These are phyloP conservation scores for Dendrocincla tyrannina DNA, from an alignment of 2,797 vertebrate species.

Conservation along the genomic window DNA sequence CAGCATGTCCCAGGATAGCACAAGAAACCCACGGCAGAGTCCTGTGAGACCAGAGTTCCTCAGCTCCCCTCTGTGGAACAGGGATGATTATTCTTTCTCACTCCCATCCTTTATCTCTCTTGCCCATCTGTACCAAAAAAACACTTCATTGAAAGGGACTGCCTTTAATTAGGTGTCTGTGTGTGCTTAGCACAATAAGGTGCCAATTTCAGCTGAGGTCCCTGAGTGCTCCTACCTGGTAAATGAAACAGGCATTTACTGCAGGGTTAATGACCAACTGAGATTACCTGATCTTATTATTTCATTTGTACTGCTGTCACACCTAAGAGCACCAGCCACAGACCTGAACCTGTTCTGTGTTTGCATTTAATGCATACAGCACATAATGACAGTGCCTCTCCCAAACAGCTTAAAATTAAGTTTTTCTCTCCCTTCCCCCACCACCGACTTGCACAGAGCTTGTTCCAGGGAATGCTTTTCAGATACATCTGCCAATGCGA, in stretches of 20 bases:
- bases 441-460: rapidly evolving
- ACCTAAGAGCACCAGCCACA: slow-evolving; percentile 50
- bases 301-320: slow-evolving; percentile 62
- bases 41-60: background rate
- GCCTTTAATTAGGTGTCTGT: slow-evolving; percentile 53
- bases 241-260: slow-evolving; percentile 40
- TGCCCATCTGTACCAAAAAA: slow-evolving; percentile 22
- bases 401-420: slow-evolving; percentile 43
- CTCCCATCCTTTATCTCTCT: background rate
- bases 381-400: slow-evolving; percentile 60
- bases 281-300: slow-evolving; percentile 59
- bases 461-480: background rate
- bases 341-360: slow-evolving; percentile 55
- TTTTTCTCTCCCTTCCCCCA: slow-evolving; percentile 40
- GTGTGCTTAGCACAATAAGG: slow-evolving; percentile 31
- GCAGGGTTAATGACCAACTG: slow-evolving; percentile 44
- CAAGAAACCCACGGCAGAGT: background rate
- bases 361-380: slow-evolving; percentile 52
- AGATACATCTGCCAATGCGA: background rate
- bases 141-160: background rate
- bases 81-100: background rate
- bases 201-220: slow-evolving; percentile 53
- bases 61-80: background rate
- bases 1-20: background rate
- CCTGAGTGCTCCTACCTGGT: background rate